Percentiles rank a stretch among this genome's conserved stretches.
These are phyloP conservation scores for Neodiprion virginianus DNA, from an alignment of 1,140 invertebrate species.

Conservation along the genomic window DNA sequence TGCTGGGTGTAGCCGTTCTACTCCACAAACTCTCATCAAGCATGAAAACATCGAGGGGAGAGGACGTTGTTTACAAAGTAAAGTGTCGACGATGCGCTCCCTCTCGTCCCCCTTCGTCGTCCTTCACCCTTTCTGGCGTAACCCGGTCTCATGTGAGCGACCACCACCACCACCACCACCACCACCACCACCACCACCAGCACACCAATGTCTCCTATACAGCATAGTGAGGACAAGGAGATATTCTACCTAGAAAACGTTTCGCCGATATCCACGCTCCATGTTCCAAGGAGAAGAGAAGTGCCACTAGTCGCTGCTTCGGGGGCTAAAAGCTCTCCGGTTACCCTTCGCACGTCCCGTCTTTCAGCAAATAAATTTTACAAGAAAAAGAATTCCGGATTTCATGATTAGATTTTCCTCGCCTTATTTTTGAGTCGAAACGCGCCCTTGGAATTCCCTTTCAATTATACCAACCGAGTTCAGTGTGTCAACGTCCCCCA, in stretches of 20 bases:
- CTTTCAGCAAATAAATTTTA: too few species aligned
- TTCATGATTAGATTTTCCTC: too few species aligned
- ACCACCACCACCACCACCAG: background rate
- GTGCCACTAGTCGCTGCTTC: too few species aligned
- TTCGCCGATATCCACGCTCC: background rate
- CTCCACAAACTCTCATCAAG: constrained; percentile 7
- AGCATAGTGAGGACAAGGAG: background rate
- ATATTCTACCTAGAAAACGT: background rate
- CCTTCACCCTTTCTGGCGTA: background rate
- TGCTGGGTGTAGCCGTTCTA: background rate
- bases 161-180: background rate
- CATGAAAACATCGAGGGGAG: background rate
- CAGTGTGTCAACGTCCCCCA: too few species aligned
- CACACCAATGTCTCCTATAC: background rate
- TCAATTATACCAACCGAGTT: too few species aligned
- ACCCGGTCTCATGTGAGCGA: background rate
- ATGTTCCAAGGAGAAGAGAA: background rate
- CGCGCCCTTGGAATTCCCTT: too few species aligned
- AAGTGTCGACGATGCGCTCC: constrained; percentile 1
- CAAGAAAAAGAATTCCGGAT: too few species aligned
- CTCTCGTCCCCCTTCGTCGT: background rate
- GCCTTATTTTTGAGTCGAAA: too few species aligned
- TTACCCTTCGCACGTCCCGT: too few species aligned
- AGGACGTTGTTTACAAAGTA: background rate
- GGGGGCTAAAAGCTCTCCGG: too few species aligned